Evolutionary conservation across 1,140 invertebrate genomes (phyloP).

Genomic region (Coelopa frigida): DNA sequence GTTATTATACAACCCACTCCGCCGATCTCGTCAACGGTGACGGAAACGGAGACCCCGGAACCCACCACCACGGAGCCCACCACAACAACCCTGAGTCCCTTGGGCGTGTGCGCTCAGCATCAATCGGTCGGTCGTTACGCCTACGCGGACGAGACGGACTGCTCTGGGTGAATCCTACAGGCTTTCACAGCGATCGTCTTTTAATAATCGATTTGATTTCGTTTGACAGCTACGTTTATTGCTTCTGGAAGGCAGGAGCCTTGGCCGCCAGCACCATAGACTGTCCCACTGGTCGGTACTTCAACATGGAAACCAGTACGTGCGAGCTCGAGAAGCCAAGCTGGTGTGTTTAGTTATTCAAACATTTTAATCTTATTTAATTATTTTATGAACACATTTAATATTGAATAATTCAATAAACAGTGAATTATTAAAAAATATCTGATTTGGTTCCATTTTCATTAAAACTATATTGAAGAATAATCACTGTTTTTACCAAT

Average conservation of each 20-base stretch:
- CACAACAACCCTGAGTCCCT: background rate
- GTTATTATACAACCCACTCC: background rate
- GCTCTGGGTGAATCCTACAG: constrained; percentile 19
- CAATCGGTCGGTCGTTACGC: constrained; percentile 20
- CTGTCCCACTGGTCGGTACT: constrained; percentile 16
- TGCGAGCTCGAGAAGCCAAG: constrained; percentile 18
- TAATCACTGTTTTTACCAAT: too few relatives aligned
- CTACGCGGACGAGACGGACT: constrained; percentile 26
- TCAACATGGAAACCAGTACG: constrained; percentile 7
- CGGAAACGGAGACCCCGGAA: background rate
- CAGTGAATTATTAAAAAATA: too few relatives aligned
- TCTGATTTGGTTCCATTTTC: too few relatives aligned
- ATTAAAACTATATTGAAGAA: too few relatives aligned
- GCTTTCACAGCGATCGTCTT: background rate
- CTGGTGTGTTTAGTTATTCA: constrained; percentile 1
- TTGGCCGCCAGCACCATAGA: constrained; percentile 7
- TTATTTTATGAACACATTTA: too few relatives aligned
- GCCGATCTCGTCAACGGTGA: background rate
- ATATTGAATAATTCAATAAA: too few relatives aligned
- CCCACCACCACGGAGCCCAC: constrained; percentile 6
- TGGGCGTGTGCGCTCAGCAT: constrained; percentile 4
- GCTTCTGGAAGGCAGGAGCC: constrained; percentile 6
- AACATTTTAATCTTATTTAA: too few relatives aligned
- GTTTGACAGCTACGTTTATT: constrained; percentile 25
- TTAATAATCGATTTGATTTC: background rate